Base-by-base conservation (phyloP, 1,140 invertebrate genomes). In the Caenorhabditis latens region DNA sequence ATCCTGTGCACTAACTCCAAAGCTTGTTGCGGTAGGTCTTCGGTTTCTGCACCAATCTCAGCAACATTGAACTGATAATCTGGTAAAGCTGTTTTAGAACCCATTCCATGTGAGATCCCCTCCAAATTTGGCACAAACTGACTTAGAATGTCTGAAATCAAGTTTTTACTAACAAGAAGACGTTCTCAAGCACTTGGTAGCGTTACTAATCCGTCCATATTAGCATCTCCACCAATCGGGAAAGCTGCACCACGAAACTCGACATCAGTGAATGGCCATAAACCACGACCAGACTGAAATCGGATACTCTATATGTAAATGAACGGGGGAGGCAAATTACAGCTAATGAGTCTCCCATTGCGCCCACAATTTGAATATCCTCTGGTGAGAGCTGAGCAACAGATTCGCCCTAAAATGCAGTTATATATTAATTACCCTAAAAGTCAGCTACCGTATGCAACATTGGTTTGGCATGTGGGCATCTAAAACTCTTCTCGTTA, bases 201-300 rank as follows among this genome's bases (percentile, higher is more conserved):
- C 19, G 89, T 90, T 16, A 89, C 88, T 14, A 90, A 50, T 53
- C 90, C 90, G 87, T 91, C 91, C 40, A 90, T 90, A 43, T 88
- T 90, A 4, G 90, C 90, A 84, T 90, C 90, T 13, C 90, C 90
- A 24, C 90, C 90, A 48, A 87, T 88, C 46, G 90, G 90, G 71
- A 90, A 90, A n/a, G 88, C 90, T 21, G 90, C 90, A 9, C 89
- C 89, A n/a, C 90, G 67, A 79, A 90, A 90, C 21, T 90, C 90
- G 43, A 90, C 86, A 32, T 90, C 85, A 8, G 84, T 89, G n/a
- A 84, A 85, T n/a, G 84, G 79, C 90, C 90, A 90, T 0, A 90
- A 61, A 14, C 90, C 90, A 13, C 87, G 32, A 7, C 87, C 88
- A 21, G 87, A 75, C 87, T 89, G 55, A 50, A 88, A 89, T n/a